phyloP scores from a whole-genome alignment of 2,797 vertebrate species.

The Ibycter americanus region DNA sequence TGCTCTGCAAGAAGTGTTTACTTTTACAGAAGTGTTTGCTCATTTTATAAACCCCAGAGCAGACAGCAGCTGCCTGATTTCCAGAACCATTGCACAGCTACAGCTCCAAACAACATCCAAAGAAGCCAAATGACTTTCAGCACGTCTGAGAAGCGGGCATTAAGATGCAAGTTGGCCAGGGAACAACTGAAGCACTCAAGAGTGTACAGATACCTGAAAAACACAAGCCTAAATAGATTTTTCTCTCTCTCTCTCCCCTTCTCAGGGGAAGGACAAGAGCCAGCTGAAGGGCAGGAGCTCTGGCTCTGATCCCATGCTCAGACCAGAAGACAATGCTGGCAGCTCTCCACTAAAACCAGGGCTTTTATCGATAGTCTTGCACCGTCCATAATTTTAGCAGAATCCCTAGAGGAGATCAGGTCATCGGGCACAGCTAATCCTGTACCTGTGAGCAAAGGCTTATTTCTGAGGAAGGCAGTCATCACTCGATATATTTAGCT shows the following conservation, averaged over 20 bases:
- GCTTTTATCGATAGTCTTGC: conserved; percentile 20
- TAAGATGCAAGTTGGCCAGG: not conserved
- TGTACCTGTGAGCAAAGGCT: not conserved
- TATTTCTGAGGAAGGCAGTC: not conserved
- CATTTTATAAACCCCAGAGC: not conserved
- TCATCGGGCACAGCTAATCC: conserved; percentile 1
- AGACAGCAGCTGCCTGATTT: not conserved
- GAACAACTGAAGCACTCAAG: conserved; percentile 44
- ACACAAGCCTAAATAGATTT: not conserved
- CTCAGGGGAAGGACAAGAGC: conserved; percentile 43
- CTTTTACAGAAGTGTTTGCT: not conserved
- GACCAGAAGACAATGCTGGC: conserved; percentile 36
- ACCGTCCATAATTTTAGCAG: not conserved
- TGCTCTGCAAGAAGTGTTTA: not conserved
- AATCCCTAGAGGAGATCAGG: conserved; percentile 51
- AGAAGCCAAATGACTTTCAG: conserved; percentile 23
- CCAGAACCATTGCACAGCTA: not conserved
- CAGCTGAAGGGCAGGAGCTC: conserved; percentile 44
- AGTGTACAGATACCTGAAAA: not conserved
- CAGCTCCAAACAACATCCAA: not conserved
- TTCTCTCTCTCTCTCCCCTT: not conserved
- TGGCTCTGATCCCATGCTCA: not conserved
- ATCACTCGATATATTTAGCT: not conserved
- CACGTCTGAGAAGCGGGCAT: not conserved
- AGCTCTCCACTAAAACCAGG: not conserved